Percentiles rank a stretch among this genome's conserved stretches.
These are phyloP conservation scores for Diadophis punctatus DNA, from an alignment of 2,113 vertebrate species.

Conservation along the genomic window DNA sequence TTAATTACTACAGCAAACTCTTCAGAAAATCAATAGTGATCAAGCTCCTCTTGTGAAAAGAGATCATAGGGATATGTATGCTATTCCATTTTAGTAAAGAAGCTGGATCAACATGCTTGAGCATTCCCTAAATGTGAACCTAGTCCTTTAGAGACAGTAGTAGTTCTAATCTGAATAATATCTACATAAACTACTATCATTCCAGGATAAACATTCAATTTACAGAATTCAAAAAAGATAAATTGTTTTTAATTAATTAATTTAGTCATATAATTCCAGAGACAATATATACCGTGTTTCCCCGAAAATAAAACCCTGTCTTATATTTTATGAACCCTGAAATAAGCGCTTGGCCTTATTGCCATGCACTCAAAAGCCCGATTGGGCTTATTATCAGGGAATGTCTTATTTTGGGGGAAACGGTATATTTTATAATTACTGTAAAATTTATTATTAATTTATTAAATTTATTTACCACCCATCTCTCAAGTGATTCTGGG, in stretches of 20 bases:
- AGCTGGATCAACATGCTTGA: background rate
- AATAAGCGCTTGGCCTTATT: too few relatives aligned
- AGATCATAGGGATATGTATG: background rate
- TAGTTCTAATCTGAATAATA: background rate
- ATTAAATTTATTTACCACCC: background rate
- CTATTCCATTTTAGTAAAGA: background rate
- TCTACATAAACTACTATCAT: background rate
- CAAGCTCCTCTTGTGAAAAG: background rate
- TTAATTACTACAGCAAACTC: background rate
- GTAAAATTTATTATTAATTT: background rate
- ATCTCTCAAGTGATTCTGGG: background rate
- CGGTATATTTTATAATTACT: background rate
- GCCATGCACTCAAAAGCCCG: too few relatives aligned
- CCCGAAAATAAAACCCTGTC: too few relatives aligned
- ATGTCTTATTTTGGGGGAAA: too few relatives aligned
- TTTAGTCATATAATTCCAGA: background rate
- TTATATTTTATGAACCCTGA: too few relatives aligned
- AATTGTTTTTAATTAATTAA: background rate
- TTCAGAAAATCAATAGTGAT: background rate
- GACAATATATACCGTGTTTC: too few relatives aligned
- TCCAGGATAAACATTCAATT: background rate
- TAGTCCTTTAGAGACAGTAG: background rate
- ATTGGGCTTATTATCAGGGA: too few relatives aligned
- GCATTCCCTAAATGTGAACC: background rate
- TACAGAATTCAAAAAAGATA: background rate